Evolutionary conservation across 2,888 invertebrate species (phyloP).

Genomic region (Steromphala cineraria): DNA sequence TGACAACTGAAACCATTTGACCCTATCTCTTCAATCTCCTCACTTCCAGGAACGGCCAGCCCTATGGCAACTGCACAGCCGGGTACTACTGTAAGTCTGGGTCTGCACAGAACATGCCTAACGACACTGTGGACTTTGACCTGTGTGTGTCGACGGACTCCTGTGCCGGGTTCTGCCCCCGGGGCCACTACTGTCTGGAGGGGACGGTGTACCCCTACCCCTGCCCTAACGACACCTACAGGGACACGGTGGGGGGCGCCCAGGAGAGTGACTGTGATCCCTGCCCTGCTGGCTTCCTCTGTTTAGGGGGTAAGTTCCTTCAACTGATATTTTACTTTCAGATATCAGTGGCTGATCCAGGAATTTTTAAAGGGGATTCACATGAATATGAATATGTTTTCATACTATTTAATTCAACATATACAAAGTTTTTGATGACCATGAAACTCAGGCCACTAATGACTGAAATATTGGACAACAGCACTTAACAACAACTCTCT

Average conservation of each 20-base stretch:
- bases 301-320: constrained; percentile 57
- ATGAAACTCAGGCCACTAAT: no score
- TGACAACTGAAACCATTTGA: no score
- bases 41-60: constrained; percentile 63
- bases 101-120: constrained; percentile 60
- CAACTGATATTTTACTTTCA: no score
- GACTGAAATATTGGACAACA: no score
- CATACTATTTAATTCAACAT: no score
- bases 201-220: constrained; percentile 61
- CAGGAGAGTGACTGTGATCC: constrained; percentile 61
- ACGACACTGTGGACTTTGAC: constrained; percentile 47
- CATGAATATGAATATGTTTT: no score
- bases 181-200: constrained; percentile 68
- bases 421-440: no score
- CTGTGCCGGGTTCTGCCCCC: constrained; percentile 72
- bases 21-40: neutral
- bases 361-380: no score
- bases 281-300: constrained; percentile 71
- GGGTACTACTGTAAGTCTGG: constrained; percentile 72
- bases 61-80: constrained; percentile 64
- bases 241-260: constrained; percentile 59
- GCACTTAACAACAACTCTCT: no score
- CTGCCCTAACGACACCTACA: constrained; percentile 68
- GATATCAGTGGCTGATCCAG: no score
- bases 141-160: constrained; percentile 49